These are phyloP conservation scores for Andrena marginata DNA, from an alignment of 2,888 invertebrate genomes.

Conservation along the genomic window DNA sequence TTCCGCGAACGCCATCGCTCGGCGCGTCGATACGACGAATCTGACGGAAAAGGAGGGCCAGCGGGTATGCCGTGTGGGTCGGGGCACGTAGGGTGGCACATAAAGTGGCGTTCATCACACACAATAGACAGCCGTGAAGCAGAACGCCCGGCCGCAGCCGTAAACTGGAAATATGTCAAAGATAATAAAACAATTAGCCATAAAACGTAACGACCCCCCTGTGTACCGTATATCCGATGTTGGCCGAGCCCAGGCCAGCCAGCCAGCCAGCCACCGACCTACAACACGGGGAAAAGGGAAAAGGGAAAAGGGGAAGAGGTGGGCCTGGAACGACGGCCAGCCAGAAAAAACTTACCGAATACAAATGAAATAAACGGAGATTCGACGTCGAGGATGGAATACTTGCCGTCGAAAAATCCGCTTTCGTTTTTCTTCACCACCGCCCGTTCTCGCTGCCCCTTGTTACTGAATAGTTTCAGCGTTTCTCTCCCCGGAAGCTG, in stretches of 20 bases:
- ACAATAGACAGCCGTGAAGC: conserved; percentile 84
- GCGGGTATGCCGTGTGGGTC: conserved; percentile 44
- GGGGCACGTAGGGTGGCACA: conserved; percentile 72
- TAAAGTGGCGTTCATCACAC: conserved; percentile 83
- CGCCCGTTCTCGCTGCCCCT: background rate
- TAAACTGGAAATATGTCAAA: conserved; percentile 85
- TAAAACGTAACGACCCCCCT: conserved; percentile 85
- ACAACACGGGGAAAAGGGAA: conserved; percentile 29
- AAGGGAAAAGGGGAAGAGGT: conserved; percentile 45
- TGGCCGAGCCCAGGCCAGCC: conserved; percentile 63
- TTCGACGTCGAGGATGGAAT: conserved; percentile 8
- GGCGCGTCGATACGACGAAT: conserved; percentile 24
- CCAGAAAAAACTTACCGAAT: conserved; percentile 60
- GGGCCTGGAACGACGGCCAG: conserved; percentile 56
- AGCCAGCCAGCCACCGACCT: conserved; percentile 54
- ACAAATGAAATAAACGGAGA: conserved; percentile 57
- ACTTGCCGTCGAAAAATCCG: conserved; percentile 13
- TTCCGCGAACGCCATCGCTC: no score
- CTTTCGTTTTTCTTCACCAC: background rate
- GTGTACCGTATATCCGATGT: conserved; percentile 74
- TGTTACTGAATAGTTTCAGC: background rate
- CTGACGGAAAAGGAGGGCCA: conserved; percentile 20
- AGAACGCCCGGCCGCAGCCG: conserved; percentile 81
- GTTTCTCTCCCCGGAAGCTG: conserved; percentile 14
- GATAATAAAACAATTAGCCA: conserved; percentile 85